A percentile compares a stretch with the other conserved stretches of the same genome.
These are phyloP conservation scores for Tillus elongatus DNA, from an alignment of 2,888 invertebrate species.

Conservation along the genomic window DNA sequence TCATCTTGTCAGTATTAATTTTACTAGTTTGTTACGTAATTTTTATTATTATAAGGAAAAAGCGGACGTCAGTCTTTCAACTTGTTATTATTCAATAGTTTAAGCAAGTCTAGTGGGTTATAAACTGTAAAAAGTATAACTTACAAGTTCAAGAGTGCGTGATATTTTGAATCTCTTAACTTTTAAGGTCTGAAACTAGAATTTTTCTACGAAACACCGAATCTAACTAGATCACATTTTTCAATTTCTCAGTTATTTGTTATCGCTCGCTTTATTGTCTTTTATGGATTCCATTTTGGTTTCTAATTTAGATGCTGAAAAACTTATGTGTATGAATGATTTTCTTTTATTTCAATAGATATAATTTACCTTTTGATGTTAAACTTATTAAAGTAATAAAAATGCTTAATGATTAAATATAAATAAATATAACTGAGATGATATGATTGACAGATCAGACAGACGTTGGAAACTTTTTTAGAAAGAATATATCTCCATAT, in stretches of 20 bases:
- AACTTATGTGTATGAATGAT: no score
- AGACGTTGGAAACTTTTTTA: conserved; percentile 30
- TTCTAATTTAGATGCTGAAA: no score
- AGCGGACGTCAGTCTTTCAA: conserved; percentile 4
- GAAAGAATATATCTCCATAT: conserved; percentile 36
- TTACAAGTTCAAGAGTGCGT: neutral
- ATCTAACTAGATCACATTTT: neutral
- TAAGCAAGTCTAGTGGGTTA: neutral
- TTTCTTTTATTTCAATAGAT: neutral
- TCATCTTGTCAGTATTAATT: neutral
- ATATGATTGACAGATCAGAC: conserved; percentile 2
- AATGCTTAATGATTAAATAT: no score
- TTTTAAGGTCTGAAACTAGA: conserved; percentile 2
- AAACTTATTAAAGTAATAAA: no score
- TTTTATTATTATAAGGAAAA: conserved; percentile 3
- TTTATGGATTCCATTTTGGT: neutral
- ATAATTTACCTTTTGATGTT: conserved; percentile 1
- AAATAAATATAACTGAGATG: neutral
- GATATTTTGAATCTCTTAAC: neutral
- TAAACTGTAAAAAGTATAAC: neutral
- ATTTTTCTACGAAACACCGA: conserved; percentile 2
- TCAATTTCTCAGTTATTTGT: neutral
- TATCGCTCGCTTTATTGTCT: neutral
- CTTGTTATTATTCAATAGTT: conserved; percentile 1
- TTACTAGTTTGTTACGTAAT: conserved; percentile 1